Conservation (phyloP, 2,888 invertebrate species). For the Mystacides longicornis region DNA sequence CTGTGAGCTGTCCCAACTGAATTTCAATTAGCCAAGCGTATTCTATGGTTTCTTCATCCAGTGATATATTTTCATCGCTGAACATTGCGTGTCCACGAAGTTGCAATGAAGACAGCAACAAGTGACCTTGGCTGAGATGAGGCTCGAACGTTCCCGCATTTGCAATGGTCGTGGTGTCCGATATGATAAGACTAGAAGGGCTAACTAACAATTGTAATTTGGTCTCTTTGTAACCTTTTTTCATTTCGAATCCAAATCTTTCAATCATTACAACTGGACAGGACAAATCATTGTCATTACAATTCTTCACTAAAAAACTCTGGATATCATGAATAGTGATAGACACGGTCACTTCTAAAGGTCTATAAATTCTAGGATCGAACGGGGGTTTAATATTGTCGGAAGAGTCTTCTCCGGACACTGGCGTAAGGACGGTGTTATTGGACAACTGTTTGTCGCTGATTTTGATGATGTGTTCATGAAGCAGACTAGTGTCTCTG, state of each 20-base stretch:
- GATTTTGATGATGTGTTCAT: constrained; percentile 38
- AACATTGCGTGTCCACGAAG: constrained; percentile 95
- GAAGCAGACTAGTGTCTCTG: constrained; percentile 39
- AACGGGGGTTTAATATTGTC: constrained; percentile 58
- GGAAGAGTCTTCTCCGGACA: constrained; percentile 57
- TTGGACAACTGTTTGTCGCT: constrained; percentile 42
- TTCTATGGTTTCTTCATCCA: constrained; percentile 92
- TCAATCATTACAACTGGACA: constrained; percentile 86
- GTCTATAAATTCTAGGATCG: constrained; percentile 82
- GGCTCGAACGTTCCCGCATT: constrained; percentile 47
- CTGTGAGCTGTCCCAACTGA: constrained; percentile 87
- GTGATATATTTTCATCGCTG: constrained; percentile 80
- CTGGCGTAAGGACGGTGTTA: constrained; percentile 41
- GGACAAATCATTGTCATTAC: constrained; percentile 81
- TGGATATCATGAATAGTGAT: constrained; percentile 93
- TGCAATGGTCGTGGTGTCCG: constrained; percentile 65
- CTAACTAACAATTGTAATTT: constrained; percentile 83
- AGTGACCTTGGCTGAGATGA: constrained; percentile 70
- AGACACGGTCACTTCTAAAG: constrained; percentile 85
- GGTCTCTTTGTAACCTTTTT: constrained; percentile 87
- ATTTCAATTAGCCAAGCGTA: constrained; percentile 97
- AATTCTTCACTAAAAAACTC: constrained; percentile 88
- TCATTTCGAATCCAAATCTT: constrained; percentile 94
- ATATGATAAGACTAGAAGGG: constrained; percentile 76
- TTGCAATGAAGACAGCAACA: constrained; percentile 79